phyloP scores from a whole-genome alignment of 2,888 invertebrate species.

The Oscheius myriophilus region DNA sequence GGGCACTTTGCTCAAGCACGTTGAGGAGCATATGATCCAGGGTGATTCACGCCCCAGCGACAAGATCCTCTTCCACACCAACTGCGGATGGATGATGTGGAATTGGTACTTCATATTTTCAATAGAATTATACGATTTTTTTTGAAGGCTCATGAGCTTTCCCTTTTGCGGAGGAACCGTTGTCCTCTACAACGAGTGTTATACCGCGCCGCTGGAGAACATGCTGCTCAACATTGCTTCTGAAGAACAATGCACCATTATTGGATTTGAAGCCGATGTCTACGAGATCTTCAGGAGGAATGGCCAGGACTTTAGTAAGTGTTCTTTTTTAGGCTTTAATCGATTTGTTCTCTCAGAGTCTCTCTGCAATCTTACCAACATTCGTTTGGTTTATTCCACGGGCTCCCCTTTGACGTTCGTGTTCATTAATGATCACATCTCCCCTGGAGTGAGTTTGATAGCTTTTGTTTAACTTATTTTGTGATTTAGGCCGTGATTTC shows the following conservation, averaged over 20 bases:
- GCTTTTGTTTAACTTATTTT: constrained; percentile 1
- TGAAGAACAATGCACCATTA: constrained; percentile 73
- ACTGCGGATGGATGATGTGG: constrained; percentile 78
- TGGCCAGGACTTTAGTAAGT: constrained; percentile 59
- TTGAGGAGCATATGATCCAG: constrained; percentile 76
- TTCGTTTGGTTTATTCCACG: constrained; percentile 73
- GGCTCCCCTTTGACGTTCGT: constrained; percentile 74
- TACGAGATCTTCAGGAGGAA: constrained; percentile 74
- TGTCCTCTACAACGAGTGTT: constrained; percentile 76
- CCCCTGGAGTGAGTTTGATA: constrained; percentile 44
- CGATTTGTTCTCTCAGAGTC: constrained; percentile 65
- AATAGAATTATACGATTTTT: background rate
- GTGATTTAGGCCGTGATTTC: constrained; percentile 62
- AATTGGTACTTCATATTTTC: constrained; percentile 73
- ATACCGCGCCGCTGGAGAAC: constrained; percentile 73
- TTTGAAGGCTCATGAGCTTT: constrained; percentile 70
- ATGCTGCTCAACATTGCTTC: constrained; percentile 73
- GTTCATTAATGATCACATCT: constrained; percentile 75
- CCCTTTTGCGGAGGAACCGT: constrained; percentile 70
- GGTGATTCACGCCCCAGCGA: constrained; percentile 73
- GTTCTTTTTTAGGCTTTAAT: background rate
- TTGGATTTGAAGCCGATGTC: constrained; percentile 76
- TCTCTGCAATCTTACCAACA: constrained; percentile 72
- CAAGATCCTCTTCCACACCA: constrained; percentile 76
- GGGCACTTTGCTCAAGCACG: constrained; percentile 76